Evolutionary conservation across 2,888 invertebrate species (phyloP), one percentile per base, ranked within the genome.

Genomic region (Pseudococcus jackbeardsleyi): DNA sequence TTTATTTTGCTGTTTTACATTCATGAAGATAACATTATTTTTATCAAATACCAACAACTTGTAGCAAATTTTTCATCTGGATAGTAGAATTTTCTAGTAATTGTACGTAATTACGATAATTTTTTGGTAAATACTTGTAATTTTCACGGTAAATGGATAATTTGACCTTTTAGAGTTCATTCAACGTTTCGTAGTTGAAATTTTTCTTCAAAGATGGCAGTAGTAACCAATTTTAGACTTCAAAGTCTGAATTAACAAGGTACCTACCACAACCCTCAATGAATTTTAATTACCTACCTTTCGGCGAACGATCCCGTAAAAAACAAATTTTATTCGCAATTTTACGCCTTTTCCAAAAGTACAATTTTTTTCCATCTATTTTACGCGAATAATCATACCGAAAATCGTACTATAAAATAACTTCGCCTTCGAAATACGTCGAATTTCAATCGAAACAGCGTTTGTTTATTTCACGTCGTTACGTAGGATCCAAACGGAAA

Each of bases 221-320:
- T 82, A 82, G 46, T 17, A 0, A 12, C 79, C 19, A 22, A 33
- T 46, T 42, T 22, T 82, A 72, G 33, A 39, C 3, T 72, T 11
- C 33, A 72, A 68, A 72, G 5, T 17, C 79, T 22, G 46, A 33
- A 82, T 46, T 12, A 46, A 19, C 79, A 82, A 82, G 79, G 79
- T 19, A 46, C 17, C 42, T 0, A 19, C 6, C 39, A 46, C 46
- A 9, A 82, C 46, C 19, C 9, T 0, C 1, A 46, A 82, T 22
- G 46, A 82, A 82, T 82, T 42, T 19, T 19, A 82, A 82, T 42
- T 82, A 82, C 79, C 79, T 82, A 82, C 46, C n/a, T 82, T 82
- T 82, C 79, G 19, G 19, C 46, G 19, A 9, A 46, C 2, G 17
- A 19, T 42, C 19, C 19, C 33, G 3, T 12, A 9, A 82, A 19